Conservation (phyloP, 2,888 invertebrate species). For the Drosophila rellima region DNA sequence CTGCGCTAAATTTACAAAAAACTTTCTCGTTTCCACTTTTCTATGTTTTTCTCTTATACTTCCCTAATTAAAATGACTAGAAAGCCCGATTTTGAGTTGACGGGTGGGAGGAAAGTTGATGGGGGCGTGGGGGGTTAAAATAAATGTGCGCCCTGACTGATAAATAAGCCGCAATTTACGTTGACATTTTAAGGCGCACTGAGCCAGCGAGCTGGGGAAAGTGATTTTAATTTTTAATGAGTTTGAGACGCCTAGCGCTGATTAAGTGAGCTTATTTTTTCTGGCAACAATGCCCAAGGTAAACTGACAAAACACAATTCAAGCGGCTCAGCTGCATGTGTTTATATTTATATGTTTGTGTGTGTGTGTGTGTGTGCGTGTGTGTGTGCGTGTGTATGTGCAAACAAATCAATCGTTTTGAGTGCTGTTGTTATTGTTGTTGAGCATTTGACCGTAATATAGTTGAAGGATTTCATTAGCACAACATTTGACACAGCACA, state of each 20-base stretch:
- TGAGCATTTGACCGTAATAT: slow-evolving; percentile 72
- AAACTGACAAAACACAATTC: slow-evolving; percentile 37
- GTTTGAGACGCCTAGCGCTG: slow-evolving; percentile 59
- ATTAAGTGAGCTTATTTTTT: slow-evolving; percentile 73
- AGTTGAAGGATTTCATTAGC: slow-evolving; percentile 78
- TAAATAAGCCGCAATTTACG: slow-evolving; percentile 82
- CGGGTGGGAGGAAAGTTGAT: background rate
- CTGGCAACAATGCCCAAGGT: slow-evolving; percentile 51
- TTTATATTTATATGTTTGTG: background rate
- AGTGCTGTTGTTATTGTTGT: slow-evolving; percentile 60
- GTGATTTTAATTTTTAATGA: slow-evolving; percentile 83
- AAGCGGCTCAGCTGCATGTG: slow-evolving; percentile 1
- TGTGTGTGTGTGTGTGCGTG: background rate
- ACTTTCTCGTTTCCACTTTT: slow-evolving; percentile 12
- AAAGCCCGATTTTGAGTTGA: slow-evolving; percentile 33
- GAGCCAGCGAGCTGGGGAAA: slow-evolving; percentile 43
- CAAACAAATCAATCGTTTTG: slow-evolving; percentile 73
- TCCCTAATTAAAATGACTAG: slow-evolving; percentile 69
- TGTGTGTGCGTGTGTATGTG: slow-evolving; percentile 19
- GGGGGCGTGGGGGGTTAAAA: slow-evolving; percentile 13
- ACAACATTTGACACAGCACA: slow-evolving; percentile 78
- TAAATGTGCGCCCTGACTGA: slow-evolving; percentile 60
- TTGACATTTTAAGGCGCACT: slow-evolving; percentile 75
- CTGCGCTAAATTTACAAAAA: slow-evolving; percentile 25
- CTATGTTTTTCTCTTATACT: slow-evolving; percentile 19